Conservation (phyloP, 1,140 invertebrate species). For the Dreissena rostriformis region DNA sequence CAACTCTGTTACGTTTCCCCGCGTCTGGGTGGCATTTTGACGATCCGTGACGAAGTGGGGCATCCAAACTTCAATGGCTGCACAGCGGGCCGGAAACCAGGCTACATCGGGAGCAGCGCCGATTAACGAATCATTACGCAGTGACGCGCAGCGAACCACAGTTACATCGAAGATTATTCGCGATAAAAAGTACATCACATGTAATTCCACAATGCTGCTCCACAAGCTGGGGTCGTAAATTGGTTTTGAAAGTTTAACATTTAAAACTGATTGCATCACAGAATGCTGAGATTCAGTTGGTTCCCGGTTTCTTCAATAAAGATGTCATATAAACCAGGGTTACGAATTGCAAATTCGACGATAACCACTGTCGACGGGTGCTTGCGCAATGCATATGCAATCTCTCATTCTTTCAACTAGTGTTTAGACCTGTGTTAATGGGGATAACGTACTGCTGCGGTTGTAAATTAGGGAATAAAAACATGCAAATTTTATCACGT, state of each 20-base stretch:
- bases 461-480: not conserved
- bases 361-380: too few species aligned
- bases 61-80: slow-evolving; percentile 16
- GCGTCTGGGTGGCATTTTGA: slow-evolving; percentile 28
- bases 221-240: not conserved
- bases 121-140: slow-evolving; percentile 31
- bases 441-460: not conserved
- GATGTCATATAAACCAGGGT: slow-evolving; percentile 45
- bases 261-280: slow-evolving; percentile 25
- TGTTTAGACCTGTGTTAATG: not conserved
- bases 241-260: slow-evolving; percentile 7
- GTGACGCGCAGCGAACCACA: not conserved
- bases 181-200: slow-evolving; percentile 56
- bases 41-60: slow-evolving; percentile 12
- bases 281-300: slow-evolving; percentile 6
- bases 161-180: slow-evolving; percentile 16
- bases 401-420: not conserved
- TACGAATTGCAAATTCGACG: slow-evolving; percentile 20
- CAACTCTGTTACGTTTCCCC: too few species aligned
- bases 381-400: too few species aligned
- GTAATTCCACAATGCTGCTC: not conserved
- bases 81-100: slow-evolving; percentile 18
- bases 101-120: not conserved
- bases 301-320: slow-evolving; percentile 18
- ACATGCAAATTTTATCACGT: too few species aligned